Evolutionary conservation across 2,888 invertebrate genomes (phyloP), one percentile per base, ranked within the genome.

Genomic region (Eilema sororculum): DNA sequence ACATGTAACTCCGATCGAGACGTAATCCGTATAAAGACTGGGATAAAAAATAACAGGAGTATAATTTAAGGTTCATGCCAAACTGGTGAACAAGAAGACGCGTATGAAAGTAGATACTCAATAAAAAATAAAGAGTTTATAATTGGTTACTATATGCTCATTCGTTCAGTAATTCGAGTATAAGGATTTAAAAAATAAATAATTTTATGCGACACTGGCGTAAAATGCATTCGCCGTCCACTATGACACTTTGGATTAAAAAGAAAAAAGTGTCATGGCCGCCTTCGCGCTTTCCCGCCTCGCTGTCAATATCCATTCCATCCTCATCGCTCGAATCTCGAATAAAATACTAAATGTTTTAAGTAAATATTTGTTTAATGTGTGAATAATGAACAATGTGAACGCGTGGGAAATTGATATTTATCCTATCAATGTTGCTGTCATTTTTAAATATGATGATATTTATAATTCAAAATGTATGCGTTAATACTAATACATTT

Each of bases 261-360:
- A 89, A 88, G 83, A 88, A 90, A 89, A 88, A 89, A 87, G 84
- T 84, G 86, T 86, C 86, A 87, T 83, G 87, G 87, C 87, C 83
- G 86, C 83, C 85, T 87, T 88, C 85, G 87, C 86, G 82, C 87
- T 87, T 90, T 90, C 87, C 87, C 88, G 87, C 89, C 81, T 87
- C 86, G 85, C 87, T 88, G 91, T 91, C 89, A 89, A 89, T 90
- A 89, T 87, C 79, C 85, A 88, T 90, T 88, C 83, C 74, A 77
- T 78, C 81, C 75, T 74, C 79, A 81, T 73, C 77, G 79, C 82
- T 83, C 73, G 83, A 84, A 83, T 82, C 84, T 84, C 78, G 80
- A 78, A 85, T 85, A 86, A 85, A 87, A 86, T 86, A 84, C 80
- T 77, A 75, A 81, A 72, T 73, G 74, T 77, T 83, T 83, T 82